Percentiles rank a stretch among this genome's conserved stretches.
These are phyloP conservation scores for Tetramorium parvispinum DNA, from an alignment of 1,140 invertebrate species.

Conservation along the genomic window DNA sequence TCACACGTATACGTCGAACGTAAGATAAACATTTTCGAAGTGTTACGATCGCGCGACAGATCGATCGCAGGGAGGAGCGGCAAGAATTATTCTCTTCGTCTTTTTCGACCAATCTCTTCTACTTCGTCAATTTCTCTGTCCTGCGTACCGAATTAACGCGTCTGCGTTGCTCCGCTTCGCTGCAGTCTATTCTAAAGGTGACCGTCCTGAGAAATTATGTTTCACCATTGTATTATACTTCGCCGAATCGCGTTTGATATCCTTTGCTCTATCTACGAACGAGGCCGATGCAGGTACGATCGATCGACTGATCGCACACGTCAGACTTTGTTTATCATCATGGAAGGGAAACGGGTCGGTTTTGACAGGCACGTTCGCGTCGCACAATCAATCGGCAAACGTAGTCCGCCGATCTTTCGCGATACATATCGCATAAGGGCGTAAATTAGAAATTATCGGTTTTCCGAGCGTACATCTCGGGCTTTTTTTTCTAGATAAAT, in stretches of 20 bases:
- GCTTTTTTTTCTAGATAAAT: neutral
- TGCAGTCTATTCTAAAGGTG: slow-evolving; percentile 66
- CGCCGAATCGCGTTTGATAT: slow-evolving; percentile 9
- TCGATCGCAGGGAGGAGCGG: neutral
- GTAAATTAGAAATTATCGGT: slow-evolving; percentile 6
- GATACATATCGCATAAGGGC: slow-evolving; percentile 29
- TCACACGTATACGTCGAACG: slow-evolving; percentile 26
- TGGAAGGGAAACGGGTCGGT: slow-evolving; percentile 3
- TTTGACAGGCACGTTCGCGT: slow-evolving; percentile 57
- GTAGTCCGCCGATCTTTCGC: slow-evolving; percentile 55
- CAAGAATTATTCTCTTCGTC: slow-evolving; percentile 41
- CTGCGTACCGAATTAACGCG: slow-evolving; percentile 54
- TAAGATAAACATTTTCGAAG: neutral
- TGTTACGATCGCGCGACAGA: slow-evolving; percentile 3
- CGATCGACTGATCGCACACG: slow-evolving; percentile 5
- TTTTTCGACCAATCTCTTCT: slow-evolving; percentile 67
- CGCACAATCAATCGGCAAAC: slow-evolving; percentile 66
- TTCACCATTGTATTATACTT: slow-evolving; percentile 5
- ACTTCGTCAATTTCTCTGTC: slow-evolving; percentile 67
- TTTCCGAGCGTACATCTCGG: neutral
- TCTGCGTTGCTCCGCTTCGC: slow-evolving; percentile 51
- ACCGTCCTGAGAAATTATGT: slow-evolving; percentile 63
- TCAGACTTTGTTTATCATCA: neutral
- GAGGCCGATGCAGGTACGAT: slow-evolving; percentile 12
- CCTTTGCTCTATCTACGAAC: slow-evolving; percentile 9